Percentiles rank a stretch among this genome's conserved stretches.
These are phyloP conservation scores for Drosophila koepferae DNA, from an alignment of 2,888 invertebrate genomes.

Conservation along the genomic window DNA sequence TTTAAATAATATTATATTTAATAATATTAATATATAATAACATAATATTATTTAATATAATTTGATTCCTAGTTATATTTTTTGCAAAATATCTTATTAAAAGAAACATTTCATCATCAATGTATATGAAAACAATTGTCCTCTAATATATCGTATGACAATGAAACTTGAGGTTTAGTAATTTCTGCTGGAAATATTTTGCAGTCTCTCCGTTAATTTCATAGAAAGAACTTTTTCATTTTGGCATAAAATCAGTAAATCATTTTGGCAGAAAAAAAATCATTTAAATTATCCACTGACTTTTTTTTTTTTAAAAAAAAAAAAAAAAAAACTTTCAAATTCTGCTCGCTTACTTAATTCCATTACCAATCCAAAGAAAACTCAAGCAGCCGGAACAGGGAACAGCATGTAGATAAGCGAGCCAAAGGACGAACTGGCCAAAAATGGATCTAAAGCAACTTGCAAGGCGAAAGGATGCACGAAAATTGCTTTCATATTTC, in stretches of 20 bases:
- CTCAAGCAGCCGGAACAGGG: slow-evolving; percentile 9
- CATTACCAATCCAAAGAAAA: neutral
- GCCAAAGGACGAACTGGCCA: slow-evolving; percentile 28
- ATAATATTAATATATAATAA: too few species aligned
- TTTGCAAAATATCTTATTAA: too few species aligned
- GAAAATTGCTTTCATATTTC: slow-evolving; percentile 83
- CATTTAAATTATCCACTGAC: slow-evolving; percentile 9
- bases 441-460: slow-evolving; percentile 24
- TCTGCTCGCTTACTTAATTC: slow-evolving; percentile 8
- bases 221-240: neutral
- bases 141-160: too few species aligned
- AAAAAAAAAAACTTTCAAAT: neutral
- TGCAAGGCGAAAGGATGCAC: slow-evolving; percentile 64
- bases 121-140: too few species aligned
- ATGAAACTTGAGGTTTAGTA: too few species aligned
- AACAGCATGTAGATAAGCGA: slow-evolving; percentile 42
- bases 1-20: too few species aligned
- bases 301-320: slow-evolving; percentile 9
- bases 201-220: neutral
- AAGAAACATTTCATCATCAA: too few species aligned
- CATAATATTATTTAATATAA: too few species aligned
- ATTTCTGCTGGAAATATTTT: neutral
- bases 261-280: too few species aligned
- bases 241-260: neutral
- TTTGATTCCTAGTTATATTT: too few species aligned